phyloP scores from a whole-genome alignment of 2,113 vertebrate genomes.

The Irena cyanogastra region DNA sequence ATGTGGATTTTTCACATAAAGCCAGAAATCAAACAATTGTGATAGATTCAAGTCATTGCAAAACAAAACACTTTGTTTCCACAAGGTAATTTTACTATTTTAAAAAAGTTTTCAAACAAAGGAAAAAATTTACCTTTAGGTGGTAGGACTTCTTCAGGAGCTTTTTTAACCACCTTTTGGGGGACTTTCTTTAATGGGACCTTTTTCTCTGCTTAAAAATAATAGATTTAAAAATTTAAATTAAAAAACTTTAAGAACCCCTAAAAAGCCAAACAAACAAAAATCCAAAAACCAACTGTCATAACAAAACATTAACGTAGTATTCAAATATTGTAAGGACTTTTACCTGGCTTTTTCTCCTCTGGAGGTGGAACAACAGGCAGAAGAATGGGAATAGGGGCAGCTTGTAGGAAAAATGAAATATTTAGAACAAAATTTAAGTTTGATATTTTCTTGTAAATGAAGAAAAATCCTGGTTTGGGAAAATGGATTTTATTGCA shows the following conservation, averaged over 20 bases:
- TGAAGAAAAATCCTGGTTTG: not conserved
- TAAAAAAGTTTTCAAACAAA: not conserved
- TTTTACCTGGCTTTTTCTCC: conserved; percentile 71
- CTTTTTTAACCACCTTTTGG: conserved; percentile 69
- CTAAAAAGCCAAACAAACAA: not conserved
- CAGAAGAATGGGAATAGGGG: conserved; percentile 66
- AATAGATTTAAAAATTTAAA: not conserved
- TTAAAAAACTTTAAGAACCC: not conserved
- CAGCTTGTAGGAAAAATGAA: conserved; percentile 31
- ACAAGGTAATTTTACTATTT: not conserved
- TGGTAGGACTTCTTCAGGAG: conserved; percentile 62
- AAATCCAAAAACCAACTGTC: not conserved
- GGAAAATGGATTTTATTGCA: not conserved
- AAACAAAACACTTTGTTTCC: not conserved
- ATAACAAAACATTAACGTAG: not conserved
- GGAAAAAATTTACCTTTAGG: conserved; percentile 62
- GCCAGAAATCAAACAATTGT: not conserved
- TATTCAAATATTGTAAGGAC: not conserved
- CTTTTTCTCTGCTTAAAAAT: conserved; percentile 63
- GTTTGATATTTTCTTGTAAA: not conserved
- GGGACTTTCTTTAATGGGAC: conserved; percentile 68
- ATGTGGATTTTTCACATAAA: not conserved
- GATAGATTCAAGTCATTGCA: not conserved
- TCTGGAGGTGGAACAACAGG: conserved; percentile 65
- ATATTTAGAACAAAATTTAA: conserved; percentile 51